Evolutionary conservation across 2,113 vertebrate genomes (phyloP).

Genomic region (Pyrgilauda ruficollis): DNA sequence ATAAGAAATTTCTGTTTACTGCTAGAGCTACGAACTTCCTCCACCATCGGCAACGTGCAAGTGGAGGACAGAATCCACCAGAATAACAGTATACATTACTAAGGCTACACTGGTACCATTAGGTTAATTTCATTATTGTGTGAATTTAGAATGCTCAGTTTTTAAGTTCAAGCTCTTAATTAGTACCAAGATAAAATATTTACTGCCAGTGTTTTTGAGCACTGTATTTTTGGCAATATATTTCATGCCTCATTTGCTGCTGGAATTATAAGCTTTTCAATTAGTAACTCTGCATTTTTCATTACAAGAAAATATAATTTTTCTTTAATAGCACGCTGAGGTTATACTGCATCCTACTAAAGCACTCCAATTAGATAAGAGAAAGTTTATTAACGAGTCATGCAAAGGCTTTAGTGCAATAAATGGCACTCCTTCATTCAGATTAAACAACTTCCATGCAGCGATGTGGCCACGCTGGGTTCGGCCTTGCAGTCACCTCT

Average conservation of each 20-base stretch:
- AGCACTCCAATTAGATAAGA: constrained; percentile 42
- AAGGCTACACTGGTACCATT: not conserved
- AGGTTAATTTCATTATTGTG: constrained; percentile 23
- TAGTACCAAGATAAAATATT: constrained; percentile 64
- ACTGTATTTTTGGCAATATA: constrained; percentile 24
- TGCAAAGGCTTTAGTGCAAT: constrained; percentile 9
- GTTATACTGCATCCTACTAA: constrained; percentile 7
- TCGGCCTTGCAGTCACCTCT: not conserved
- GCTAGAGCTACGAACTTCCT: not conserved
- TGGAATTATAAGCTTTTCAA: constrained; percentile 57
- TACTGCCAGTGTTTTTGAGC: not conserved
- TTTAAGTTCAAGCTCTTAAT: constrained; percentile 63
- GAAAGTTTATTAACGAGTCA: constrained; percentile 64
- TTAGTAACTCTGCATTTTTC: constrained; percentile 47
- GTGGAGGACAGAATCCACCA: not conserved
- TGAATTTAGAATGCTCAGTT: constrained; percentile 25
- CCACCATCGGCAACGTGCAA: not conserved
- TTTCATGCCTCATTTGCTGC: constrained; percentile 63
- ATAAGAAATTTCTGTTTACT: not conserved
- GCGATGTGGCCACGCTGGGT: fast-evolving
- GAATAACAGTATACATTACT: not conserved
- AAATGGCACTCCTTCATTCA: not conserved
- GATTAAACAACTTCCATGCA: not conserved
- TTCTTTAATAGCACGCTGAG: constrained; percentile 24
- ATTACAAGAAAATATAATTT: constrained; percentile 48